Evolutionary conservation across 2,113 vertebrate genomes (phyloP).

Genomic region (Lathamus discolor): DNA sequence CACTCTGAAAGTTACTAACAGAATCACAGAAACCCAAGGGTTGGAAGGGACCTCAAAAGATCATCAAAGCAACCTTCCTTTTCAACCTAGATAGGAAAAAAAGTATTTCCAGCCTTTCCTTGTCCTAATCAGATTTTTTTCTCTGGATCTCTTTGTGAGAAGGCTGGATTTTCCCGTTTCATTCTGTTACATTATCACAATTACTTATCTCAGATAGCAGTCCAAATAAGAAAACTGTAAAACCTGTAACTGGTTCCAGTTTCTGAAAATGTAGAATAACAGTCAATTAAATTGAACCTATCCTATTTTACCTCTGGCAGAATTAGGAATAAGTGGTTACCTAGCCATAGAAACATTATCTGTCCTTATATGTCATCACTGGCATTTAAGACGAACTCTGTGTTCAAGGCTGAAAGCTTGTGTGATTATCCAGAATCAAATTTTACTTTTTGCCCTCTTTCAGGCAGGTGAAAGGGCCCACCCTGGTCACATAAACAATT

Average conservation of each 20-base stretch:
- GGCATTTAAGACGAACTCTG: not conserved
- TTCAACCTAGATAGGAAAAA: not conserved
- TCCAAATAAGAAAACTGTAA: not conserved
- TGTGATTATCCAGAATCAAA: not conserved
- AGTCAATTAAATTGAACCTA: not conserved
- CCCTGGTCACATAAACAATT: not conserved
- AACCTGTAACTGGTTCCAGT: not conserved
- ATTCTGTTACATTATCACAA: not conserved
- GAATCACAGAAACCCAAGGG: no score
- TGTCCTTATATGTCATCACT: not conserved
- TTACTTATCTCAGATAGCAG: not conserved
- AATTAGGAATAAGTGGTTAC: not conserved
- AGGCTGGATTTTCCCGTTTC: not conserved
- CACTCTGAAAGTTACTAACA: no score
- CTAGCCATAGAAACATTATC: not conserved
- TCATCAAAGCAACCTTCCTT: not conserved
- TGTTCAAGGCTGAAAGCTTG: not conserved
- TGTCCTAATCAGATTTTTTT: not conserved
- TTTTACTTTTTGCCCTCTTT: not conserved
- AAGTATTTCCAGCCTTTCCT: not conserved
- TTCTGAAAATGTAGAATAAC: not conserved
- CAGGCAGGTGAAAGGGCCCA: not conserved
- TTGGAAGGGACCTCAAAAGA: no score
- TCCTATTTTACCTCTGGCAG: not conserved
- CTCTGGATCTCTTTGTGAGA: not conserved